Conservation (phyloP, 2,113 vertebrate genomes). For the Ciconia maguari region DNA sequence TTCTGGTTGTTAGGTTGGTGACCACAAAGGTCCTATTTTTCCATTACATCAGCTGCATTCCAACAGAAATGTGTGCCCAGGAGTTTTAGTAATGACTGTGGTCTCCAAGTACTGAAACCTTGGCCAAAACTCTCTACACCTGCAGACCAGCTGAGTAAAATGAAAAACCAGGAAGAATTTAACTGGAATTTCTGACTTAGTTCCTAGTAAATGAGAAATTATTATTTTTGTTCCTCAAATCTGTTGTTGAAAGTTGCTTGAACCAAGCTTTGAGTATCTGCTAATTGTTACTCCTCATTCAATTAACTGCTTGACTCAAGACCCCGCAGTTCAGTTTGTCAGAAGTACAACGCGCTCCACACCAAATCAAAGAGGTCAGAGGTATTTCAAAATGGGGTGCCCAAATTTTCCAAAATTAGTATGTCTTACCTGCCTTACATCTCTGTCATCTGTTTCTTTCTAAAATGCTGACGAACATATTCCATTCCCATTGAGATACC, state of each 20-base stretch:
- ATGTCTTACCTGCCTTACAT: neutral
- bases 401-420: neutral
- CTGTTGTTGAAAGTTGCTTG: neutral
- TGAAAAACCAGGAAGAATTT: constrained; percentile 50
- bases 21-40: constrained; percentile 69
- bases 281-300: neutral
- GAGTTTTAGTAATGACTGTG: constrained; percentile 69
- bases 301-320: neutral
- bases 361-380: neutral
- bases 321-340: neutral
- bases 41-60: constrained; percentile 78
- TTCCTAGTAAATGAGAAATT: constrained; percentile 43
- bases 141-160: constrained; percentile 71
- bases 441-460: neutral
- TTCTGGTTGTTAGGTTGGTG: constrained; percentile 73
- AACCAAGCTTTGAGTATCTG: neutral
- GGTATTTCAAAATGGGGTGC: neutral
- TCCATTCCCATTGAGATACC: neutral
- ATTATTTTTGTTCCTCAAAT: neutral
- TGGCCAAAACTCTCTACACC: constrained; percentile 65
- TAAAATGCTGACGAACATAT: neutral
- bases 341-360: neutral
- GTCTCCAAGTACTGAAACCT: constrained; percentile 53
- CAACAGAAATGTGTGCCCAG: constrained; percentile 56
- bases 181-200: constrained; percentile 65